Percentiles rank a stretch among this genome's conserved stretches.
phyloP scores from a whole-genome alignment of 2,113 vertebrate genomes.

The Lagopus muta region DNA sequence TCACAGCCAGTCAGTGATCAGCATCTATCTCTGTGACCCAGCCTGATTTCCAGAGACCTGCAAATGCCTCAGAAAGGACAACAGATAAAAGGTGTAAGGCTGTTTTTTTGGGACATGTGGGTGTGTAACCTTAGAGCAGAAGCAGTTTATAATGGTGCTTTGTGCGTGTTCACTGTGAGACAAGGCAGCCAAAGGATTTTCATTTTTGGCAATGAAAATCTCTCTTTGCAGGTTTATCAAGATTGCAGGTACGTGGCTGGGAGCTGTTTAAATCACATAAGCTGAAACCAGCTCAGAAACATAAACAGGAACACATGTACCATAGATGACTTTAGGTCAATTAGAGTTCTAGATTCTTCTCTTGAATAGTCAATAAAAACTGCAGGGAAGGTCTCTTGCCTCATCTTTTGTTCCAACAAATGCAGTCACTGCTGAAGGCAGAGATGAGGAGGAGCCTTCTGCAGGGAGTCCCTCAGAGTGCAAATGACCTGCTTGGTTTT shows the following conservation, averaged over 20 bases:
- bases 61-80: not conserved
- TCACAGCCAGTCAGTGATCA: not conserved
- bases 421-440: not conserved
- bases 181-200: constrained; percentile 8
- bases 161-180: constrained; percentile 18
- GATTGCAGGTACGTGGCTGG: constrained; percentile 51
- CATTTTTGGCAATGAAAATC: constrained; percentile 10
- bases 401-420: not conserved
- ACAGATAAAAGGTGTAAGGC: not conserved
- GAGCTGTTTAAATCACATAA: constrained; percentile 39
- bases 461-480: not conserved
- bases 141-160: not conserved
- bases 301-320: not conserved
- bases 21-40: not conserved
- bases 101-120: not conserved
- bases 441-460: too few relatives aligned
- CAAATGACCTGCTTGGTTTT: not conserved
- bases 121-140: not conserved
- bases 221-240: constrained; percentile 20
- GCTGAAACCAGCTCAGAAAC: not conserved
- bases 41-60: not conserved
- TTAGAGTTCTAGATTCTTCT: constrained; percentile 13
- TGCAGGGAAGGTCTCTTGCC: not conserved
- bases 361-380: not conserved
- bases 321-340: not conserved